Evolutionary conservation across 2,797 vertebrate species (phyloP), one percentile per base, ranked within the genome.

Genomic region (Platalea minor): DNA sequence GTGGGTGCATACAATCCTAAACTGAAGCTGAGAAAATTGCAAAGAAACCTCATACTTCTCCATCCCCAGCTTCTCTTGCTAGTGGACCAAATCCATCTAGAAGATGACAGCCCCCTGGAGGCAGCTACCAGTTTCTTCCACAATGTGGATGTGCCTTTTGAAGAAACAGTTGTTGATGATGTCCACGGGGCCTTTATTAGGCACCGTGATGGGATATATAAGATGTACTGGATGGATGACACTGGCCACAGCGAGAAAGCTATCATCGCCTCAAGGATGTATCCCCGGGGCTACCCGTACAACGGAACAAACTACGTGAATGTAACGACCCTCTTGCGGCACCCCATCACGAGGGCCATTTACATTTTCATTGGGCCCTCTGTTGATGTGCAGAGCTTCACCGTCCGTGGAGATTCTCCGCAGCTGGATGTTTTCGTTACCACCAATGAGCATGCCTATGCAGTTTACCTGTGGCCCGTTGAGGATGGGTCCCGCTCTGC

Each of bases 151-250:
- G 94, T 98, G 63, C 98, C 99, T 29, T 99, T 99, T 95, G 98
- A 98, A 95, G 97, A 98, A 48, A 98, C 98, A 0, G 97, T 97
- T 51, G 96, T 98, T 17, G 99, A 99, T 11, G 98, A 98, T 4
- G 97, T 99, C 61, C 98, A 99, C 0, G 99, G 99, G 50, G 99
- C 99, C 12, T 98, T 98, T 74, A 97, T 99, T 63, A 97, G 97
- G 86, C 98, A 99, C 9, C 98, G 98, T 24, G 98, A 98, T 45
- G 99, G 99, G 41, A 96, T 97, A 7, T 99, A 99, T 96, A 99
- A 99, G 96, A 99, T 99, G 99, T 99, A 99, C 97, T 99, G 99
- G 99, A 98, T 99, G 98, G 99, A 99, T 6, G 99, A 99, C 92
- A 98, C 98, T 14, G 99, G 99, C 63, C 98, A 97, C 96, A 99